Percentiles rank a stretch among this genome's conserved stretches.
Conservation (phyloP, 2,888 invertebrate species). For the Lepidocyrtoides sp. region DNA sequence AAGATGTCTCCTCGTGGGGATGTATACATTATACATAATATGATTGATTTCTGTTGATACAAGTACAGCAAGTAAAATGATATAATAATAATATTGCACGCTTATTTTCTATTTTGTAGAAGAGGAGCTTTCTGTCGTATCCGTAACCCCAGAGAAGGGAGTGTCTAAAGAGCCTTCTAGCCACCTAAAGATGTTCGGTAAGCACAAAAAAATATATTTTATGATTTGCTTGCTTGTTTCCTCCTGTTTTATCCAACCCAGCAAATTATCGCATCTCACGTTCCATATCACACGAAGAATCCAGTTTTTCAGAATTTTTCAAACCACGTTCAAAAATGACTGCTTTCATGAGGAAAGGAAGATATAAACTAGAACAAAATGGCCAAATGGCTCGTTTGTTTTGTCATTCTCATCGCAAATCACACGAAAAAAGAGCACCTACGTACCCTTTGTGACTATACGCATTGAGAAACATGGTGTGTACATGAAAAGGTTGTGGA, state of each 20-base stretch:
- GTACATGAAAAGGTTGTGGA: too few species aligned
- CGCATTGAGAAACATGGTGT: too few species aligned
- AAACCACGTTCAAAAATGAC: too few species aligned
- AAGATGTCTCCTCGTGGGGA: not conserved
- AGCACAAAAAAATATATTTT: conserved; percentile 27
- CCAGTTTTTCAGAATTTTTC: not conserved
- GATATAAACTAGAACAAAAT: too few species aligned
- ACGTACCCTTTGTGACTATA: too few species aligned
- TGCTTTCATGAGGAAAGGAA: too few species aligned
- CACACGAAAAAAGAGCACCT: not conserved
- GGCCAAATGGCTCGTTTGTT: not conserved
- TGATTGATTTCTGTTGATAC: not conserved
- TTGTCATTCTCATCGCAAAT: not conserved
- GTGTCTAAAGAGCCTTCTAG: conserved; percentile 79
- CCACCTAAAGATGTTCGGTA: conserved; percentile 79
- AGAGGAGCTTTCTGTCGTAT: conserved; percentile 49
- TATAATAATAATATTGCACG: too few species aligned
- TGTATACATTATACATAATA: not conserved
- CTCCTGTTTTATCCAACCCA: not conserved
- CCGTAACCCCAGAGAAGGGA: conserved; percentile 66
- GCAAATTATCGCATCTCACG: not conserved
- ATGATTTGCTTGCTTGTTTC: not conserved
- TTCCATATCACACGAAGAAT: not conserved
- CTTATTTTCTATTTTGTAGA: conserved; percentile 26
- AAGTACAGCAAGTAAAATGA: too few species aligned